Evolutionary conservation across 2,797 vertebrate genomes (phyloP).

Genomic region (Semotilus atromaculatus): DNA sequence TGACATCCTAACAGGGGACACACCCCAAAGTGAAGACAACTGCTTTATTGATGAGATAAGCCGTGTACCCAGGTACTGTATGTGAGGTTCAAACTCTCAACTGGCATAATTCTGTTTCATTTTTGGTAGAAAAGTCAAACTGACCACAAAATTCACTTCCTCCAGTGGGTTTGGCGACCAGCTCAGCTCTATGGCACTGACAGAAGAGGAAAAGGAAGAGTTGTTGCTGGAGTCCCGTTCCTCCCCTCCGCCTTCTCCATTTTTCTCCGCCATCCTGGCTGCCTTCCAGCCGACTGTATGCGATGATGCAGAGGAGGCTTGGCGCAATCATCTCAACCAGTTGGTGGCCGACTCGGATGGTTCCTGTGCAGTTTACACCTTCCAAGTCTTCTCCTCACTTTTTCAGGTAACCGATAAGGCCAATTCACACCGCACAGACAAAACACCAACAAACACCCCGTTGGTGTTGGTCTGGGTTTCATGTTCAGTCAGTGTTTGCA

Average conservation of each 20-base stretch:
- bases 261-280: conserved; percentile 96
- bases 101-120: not conserved
- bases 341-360: conserved; percentile 93
- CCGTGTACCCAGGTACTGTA: conserved; percentile 83
- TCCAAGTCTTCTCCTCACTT: conserved; percentile 93
- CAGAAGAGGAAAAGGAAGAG: conserved; percentile 85
- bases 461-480: too few relatives aligned
- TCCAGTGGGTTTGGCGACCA: conserved; percentile 67
- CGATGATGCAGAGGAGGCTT: conserved; percentile 94
- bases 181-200: conserved; percentile 64
- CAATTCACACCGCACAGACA: too few relatives aligned
- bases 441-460: too few relatives aligned
- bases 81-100: conserved; percentile 41
- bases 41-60: conserved; percentile 79
- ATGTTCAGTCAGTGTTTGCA: not conserved
- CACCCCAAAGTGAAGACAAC: conserved; percentile 81
- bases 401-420: conserved; percentile 85
- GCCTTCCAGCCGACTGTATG: conserved; percentile 92
- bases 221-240: conserved; percentile 67
- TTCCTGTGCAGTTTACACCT: conserved; percentile 94
- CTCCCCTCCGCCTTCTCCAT: conserved; percentile 92
- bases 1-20: conserved; percentile 82
- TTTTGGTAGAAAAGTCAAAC: not conserved
- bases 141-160: conserved; percentile 10
- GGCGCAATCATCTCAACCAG: conserved; percentile 94